Base-by-base conservation (phyloP, 1,140 invertebrate genomes). In the Brachionus sp. region DNA sequence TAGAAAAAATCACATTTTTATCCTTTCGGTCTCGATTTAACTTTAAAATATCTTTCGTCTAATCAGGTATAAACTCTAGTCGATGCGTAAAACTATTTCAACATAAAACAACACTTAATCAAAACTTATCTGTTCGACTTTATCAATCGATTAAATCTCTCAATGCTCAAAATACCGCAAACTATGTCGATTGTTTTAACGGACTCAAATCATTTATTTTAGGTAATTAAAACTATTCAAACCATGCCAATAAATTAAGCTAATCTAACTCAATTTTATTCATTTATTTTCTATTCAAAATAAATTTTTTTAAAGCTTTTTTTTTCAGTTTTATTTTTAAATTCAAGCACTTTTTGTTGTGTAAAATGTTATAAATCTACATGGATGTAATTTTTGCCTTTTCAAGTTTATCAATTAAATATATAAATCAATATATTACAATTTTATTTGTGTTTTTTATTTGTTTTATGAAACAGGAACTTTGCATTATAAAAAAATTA, bases 41-140 rank as follows among this genome's bases (percentile, higher is more conserved):
- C 13, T 68, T 35, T 29, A 70, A 70, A 70, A 70, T 70, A 70
- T 37, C 66, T 37, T 70, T 70, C 33, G 35, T 39, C 9, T 70
- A 70, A 70, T 70, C 66, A 70, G 66, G 66, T 70, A 70, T 37
- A 70, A 70, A 70, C 16, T 70, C 37, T 70, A 70, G 6, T 39
- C 37, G 66, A 70, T 70, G 66, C 66, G 66, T 70, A 70, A 70
- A 70, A 39, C 33, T 70, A 70, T 70, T 70, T 39, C 33, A 37
- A 39, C 29, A 37, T 39, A 70, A 7, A 70, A 37, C 66, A 70
- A 70, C 16, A 37, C 16, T 39, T 37, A 70, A 70, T 37, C 33
- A 70, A 33, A 19, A 66, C 33, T 66, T 66, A 66, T 66, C 64
- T 66, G 33, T 66, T 66, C 3, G 33, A 66, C 29, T 66, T 66